These are phyloP conservation scores for Bombus vancouverensis DNA, from an alignment of 1,140 invertebrate species.

Conservation along the genomic window DNA sequence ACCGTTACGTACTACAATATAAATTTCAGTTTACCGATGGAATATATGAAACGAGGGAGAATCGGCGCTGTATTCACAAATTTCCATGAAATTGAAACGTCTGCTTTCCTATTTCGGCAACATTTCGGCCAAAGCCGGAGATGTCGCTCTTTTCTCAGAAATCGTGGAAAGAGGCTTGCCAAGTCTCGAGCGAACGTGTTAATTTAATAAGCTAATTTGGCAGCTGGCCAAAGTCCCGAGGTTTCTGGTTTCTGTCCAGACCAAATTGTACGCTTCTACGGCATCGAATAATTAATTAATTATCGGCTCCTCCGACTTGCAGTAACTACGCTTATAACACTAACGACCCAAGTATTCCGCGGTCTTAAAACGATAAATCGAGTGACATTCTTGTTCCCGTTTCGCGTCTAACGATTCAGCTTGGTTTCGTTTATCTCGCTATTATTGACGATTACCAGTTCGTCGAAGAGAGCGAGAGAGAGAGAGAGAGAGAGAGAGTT, in stretches of 20 bases:
- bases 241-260: slow-evolving; percentile 67
- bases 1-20: no score
- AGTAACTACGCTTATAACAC: slow-evolving; percentile 30
- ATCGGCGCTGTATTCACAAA: neutral
- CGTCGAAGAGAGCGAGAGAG: neutral
- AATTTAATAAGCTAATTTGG: slow-evolving; percentile 78
- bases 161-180: slow-evolving; percentile 44
- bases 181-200: slow-evolving; percentile 65
- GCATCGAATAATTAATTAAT: slow-evolving; percentile 71
- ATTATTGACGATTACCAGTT: neutral
- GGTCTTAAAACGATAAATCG: slow-evolving; percentile 12
- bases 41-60: neutral
- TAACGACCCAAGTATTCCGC: slow-evolving; percentile 40
- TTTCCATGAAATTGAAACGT: slow-evolving; percentile 30
- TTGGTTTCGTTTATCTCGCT: neutral
- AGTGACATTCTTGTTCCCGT: slow-evolving; percentile 9
- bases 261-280: slow-evolving; percentile 61
- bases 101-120: neutral
- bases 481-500: neutral
- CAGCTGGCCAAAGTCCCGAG: slow-evolving; percentile 65
- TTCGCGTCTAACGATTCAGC: neutral
- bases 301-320: slow-evolving; percentile 49
- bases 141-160: slow-evolving; percentile 41
- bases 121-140: neutral
- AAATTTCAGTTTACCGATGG: neutral